Conservation (phyloP, 92 coral and sea anemone species). For the Umimayanthus kanabou region DNA sequence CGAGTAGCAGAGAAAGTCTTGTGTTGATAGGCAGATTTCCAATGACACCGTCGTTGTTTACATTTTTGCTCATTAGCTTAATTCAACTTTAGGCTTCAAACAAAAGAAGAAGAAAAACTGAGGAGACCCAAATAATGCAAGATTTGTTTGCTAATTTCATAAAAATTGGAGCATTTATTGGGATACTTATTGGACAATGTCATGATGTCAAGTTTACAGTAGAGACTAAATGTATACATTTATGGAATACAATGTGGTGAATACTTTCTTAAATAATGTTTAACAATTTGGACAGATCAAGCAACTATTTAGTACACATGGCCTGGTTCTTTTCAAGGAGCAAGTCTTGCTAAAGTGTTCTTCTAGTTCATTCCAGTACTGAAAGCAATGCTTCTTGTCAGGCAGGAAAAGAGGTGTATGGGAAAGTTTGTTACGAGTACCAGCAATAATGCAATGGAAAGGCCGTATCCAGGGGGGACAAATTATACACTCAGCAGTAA, state of each 20-base stretch:
- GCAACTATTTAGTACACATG: not conserved
- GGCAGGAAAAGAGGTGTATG: conserved; percentile 59
- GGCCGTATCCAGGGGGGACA: conserved; percentile 46
- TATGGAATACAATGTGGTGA: no score
- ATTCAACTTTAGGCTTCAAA: no score
- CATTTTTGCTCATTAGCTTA: no score
- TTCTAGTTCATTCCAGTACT: not conserved
- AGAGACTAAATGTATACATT: no score
- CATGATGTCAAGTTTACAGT: not conserved
- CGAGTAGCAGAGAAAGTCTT: no score
- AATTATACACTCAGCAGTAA: conserved; percentile 63
- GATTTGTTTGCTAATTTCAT: not conserved
- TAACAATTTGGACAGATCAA: not conserved
- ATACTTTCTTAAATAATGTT: not conserved
- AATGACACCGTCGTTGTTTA: no score
- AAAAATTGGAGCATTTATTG: not conserved
- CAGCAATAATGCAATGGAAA: conserved; percentile 78
- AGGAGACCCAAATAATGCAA: not conserved
- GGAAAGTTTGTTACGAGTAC: conserved; percentile 80
- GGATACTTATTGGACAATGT: not conserved
- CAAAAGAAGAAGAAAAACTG: no score
- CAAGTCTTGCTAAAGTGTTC: not conserved
- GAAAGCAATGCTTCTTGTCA: not conserved
- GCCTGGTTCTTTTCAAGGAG: not conserved
- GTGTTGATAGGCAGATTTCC: no score